phyloP scores from a whole-genome alignment of 2,888 invertebrate species.

The Plebejus argus region DNA sequence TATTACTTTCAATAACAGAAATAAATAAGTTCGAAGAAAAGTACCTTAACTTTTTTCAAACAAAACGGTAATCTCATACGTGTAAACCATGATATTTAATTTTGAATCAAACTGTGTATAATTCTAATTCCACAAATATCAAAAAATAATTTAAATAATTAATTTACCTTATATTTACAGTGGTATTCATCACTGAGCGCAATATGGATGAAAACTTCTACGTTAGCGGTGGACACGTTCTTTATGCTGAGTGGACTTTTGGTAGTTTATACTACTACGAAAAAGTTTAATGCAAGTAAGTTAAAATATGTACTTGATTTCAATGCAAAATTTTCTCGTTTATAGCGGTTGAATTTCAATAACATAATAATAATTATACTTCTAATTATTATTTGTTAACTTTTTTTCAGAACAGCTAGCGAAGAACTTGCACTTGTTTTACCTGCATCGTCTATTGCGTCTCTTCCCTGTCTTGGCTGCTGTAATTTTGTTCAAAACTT shows the following conservation, averaged over 20 bases:
- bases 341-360: neutral
- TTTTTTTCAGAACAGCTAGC: constrained; percentile 52
- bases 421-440: constrained; percentile 58
- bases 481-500: constrained; percentile 54
- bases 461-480: constrained; percentile 60
- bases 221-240: constrained; percentile 81
- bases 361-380: no score
- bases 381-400: neutral
- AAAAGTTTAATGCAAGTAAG: constrained; percentile 46
- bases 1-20: no score
- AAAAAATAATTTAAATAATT: no score
- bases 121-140: no score
- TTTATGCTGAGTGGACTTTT: constrained; percentile 56
- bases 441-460: constrained; percentile 59
- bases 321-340: neutral
- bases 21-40: no score
- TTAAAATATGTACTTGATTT: constrained; percentile 13
- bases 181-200: constrained; percentile 31
- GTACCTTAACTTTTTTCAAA: no score
- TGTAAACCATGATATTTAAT: no score
- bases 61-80: no score
- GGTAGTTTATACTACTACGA: constrained; percentile 46
- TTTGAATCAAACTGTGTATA: no score
- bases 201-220: constrained; percentile 53
- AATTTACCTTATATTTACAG: neutral